A percentile compares a stretch with the other conserved stretches of the same genome.
Conservation (phyloP, 2,113 vertebrate genomes). For the Hiodon tergisus region DNA sequence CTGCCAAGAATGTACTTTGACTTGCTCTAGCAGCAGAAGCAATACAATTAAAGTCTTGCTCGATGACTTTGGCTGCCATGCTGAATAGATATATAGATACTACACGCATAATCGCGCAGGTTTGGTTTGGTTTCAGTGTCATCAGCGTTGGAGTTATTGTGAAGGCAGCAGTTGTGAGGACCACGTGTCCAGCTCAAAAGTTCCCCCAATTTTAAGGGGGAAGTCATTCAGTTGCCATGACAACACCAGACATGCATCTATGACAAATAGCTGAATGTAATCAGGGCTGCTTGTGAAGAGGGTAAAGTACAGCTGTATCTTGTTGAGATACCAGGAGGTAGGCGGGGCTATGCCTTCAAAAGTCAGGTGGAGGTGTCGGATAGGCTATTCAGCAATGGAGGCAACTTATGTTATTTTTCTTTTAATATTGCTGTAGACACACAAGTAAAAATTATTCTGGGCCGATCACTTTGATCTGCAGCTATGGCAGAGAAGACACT, state of each 20-base stretch:
- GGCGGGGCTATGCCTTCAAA: background rate
- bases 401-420: background rate
- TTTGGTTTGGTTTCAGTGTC: background rate
- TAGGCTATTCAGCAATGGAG: background rate
- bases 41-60: conserved; percentile 66
- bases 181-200: too few species aligned
- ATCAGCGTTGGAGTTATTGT: background rate
- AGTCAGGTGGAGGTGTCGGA: too few species aligned
- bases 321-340: background rate
- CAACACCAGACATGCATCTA: too few species aligned
- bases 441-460: background rate
- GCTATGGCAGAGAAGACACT: too few species aligned
- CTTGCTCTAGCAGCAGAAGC: conserved; percentile 69
- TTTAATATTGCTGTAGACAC: background rate
- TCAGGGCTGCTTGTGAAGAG: too few species aligned
- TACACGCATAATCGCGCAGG: conserved; percentile 55
- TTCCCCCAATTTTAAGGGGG: too few species aligned
- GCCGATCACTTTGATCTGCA: background rate
- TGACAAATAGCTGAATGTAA: too few species aligned
- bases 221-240: too few species aligned
- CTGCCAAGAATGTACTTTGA: conserved; percentile 58
- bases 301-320: background rate
- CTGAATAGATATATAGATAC: conserved; percentile 66
- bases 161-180: background rate
- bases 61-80: conserved; percentile 70